Conservation (phyloP, 2,888 invertebrate species). For the Argynnis bischoffii region DNA sequence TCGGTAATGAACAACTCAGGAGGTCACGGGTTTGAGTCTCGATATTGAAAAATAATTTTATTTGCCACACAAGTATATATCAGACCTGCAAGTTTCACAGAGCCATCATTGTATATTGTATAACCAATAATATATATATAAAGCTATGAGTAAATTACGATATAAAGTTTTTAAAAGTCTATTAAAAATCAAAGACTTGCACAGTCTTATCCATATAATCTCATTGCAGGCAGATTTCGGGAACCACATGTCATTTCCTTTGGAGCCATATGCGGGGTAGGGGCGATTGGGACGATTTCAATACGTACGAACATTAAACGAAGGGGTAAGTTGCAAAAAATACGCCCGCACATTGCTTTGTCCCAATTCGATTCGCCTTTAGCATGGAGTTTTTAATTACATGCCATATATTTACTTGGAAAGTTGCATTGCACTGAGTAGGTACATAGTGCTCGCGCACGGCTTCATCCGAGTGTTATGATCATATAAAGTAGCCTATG, state of each 20-base stretch:
- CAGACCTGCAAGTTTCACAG: too few relatives aligned
- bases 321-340: constrained; percentile 48
- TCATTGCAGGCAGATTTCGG: constrained; percentile 61
- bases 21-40: too few relatives aligned
- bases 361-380: constrained; percentile 28
- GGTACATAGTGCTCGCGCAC: neutral
- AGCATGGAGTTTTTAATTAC: constrained; percentile 18
- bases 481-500: too few relatives aligned
- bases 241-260: constrained; percentile 81
- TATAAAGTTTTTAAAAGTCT: neutral
- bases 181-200: neutral
- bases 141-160: neutral
- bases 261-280: constrained; percentile 63
- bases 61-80: too few relatives aligned
- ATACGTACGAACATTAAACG: constrained; percentile 50
- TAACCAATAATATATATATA: neutral
- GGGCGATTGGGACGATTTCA: constrained; percentile 49
- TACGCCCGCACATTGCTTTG: constrained; percentile 41
- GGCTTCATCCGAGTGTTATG: neutral
- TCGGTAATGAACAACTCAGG: too few relatives aligned
- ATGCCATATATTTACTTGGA: constrained; percentile 16
- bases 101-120: too few relatives aligned
- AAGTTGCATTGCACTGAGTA: constrained; percentile 9
- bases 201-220: constrained; percentile 49
- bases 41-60: too few relatives aligned